These are phyloP conservation scores for Dusona sp. DNA, from an alignment of 2,888 invertebrate genomes.

Conservation along the genomic window DNA sequence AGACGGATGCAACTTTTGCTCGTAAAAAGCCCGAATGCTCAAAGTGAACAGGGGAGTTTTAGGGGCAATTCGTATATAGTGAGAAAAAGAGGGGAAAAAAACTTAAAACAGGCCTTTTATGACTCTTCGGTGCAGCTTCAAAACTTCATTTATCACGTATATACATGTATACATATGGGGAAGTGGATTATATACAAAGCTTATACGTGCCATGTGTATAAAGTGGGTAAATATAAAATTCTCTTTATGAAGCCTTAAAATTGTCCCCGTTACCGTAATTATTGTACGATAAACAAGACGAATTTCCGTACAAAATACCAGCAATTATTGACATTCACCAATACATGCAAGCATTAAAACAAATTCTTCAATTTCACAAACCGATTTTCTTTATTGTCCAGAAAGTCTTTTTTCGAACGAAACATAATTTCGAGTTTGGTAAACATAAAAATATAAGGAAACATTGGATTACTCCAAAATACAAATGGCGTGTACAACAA, in stretches of 20 bases:
- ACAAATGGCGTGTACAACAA: neutral
- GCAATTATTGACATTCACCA: neutral
- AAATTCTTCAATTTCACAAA: neutral
- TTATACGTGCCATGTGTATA: neutral
- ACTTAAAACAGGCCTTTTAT: slow-evolving; percentile 56
- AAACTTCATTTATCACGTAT: slow-evolving; percentile 22
- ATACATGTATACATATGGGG: neutral
- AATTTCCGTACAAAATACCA: neutral
- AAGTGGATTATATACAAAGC: slow-evolving; percentile 17
- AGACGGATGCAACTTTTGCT: slow-evolving; percentile 62
- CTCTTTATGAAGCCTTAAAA: slow-evolving; percentile 25
- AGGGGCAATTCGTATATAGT: slow-evolving; percentile 32
- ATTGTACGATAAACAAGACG: slow-evolving; percentile 13
- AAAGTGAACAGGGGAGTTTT: neutral
- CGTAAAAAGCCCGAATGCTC: slow-evolving; percentile 57
- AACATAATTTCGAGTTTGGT: neutral
- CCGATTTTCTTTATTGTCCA: neutral
- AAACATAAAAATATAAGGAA: neutral
- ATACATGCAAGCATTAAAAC: neutral
- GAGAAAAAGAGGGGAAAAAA: slow-evolving; percentile 14
- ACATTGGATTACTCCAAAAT: neutral
- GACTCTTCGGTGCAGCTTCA: slow-evolving; percentile 45
- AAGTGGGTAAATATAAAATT: slow-evolving; percentile 11
- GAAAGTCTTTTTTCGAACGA: no score
- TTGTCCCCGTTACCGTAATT: slow-evolving; percentile 46